These are phyloP conservation scores for Periparus ater DNA, from an alignment of 2,797 vertebrate species.

Conservation along the genomic window DNA sequence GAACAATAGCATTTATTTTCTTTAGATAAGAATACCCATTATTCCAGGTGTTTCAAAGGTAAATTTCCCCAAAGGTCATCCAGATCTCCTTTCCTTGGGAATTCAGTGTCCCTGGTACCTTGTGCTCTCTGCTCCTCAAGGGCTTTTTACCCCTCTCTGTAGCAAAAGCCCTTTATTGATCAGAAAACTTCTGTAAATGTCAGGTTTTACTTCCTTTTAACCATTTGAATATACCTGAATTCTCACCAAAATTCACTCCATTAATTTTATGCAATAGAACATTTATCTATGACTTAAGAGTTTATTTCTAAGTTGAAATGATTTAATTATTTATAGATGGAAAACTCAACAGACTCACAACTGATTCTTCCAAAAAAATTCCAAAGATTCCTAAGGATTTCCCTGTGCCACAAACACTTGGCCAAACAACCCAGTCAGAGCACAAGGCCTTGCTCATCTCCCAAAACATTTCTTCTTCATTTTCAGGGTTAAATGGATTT, in stretches of 20 bases:
- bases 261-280: neutral
- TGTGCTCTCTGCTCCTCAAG: neutral
- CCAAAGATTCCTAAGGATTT: neutral
- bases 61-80: neutral
- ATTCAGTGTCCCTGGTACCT: neutral
- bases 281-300: neutral
- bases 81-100: neutral
- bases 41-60: neutral
- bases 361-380: neutral
- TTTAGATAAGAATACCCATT: neutral
- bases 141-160: neutral
- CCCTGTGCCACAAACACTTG: neutral
- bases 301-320: neutral
- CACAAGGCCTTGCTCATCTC: neutral
- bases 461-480: neutral
- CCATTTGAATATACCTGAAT: neutral
- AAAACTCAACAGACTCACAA: neutral
- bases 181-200: neutral
- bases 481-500: neutral
- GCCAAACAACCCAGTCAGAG: neutral
- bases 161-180: neutral
- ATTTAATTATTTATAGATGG: neutral
- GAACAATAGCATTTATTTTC: fast-evolving
- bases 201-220: neutral
- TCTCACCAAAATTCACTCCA: neutral